phyloP scores from a whole-genome alignment of 2,113 vertebrate genomes.

The Chloebia gouldiae region DNA sequence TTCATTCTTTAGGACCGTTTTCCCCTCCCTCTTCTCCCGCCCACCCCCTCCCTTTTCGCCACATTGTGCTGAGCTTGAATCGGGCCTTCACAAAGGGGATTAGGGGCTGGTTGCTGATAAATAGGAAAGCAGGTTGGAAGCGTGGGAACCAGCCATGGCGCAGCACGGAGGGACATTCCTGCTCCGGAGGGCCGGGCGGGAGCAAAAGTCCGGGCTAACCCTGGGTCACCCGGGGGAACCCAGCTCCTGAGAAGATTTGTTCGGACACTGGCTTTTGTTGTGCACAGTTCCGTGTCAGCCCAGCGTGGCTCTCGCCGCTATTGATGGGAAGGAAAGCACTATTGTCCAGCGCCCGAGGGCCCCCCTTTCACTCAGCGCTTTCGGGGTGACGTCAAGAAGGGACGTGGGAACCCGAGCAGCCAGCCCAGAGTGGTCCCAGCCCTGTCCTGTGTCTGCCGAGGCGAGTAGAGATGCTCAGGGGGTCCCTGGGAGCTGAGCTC shows the following conservation, averaged over 20 bases:
- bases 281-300: slow-evolving; percentile 64
- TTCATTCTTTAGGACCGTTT: neutral
- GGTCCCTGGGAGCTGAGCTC: neutral
- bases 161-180: slow-evolving; percentile 49
- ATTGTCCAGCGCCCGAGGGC: neutral
- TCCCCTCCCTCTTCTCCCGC: neutral
- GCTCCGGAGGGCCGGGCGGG: slow-evolving; percentile 43
- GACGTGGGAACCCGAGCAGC: neutral
- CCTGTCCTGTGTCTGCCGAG: accelerated
- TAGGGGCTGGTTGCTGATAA: slow-evolving; percentile 37
- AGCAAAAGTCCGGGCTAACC: slow-evolving; percentile 50
- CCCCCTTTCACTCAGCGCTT: neutral
- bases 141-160: slow-evolving; percentile 59
- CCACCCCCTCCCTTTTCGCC: slow-evolving; percentile 5
- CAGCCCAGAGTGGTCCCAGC: accelerated
- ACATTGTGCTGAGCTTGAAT: slow-evolving; percentile 65
- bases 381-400: neutral
- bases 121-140: slow-evolving; percentile 62
- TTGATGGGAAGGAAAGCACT: neutral
- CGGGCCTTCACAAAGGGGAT: slow-evolving; percentile 64
- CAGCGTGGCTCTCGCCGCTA: slow-evolving; percentile 24
- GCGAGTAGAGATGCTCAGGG: neutral
- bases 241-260: slow-evolving; percentile 57
- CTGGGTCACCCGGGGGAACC: slow-evolving; percentile 6
- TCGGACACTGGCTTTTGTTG: slow-evolving; percentile 66